Evolutionary conservation across 2,113 vertebrate genomes (phyloP).

Genomic region (Psettodes erumei): DNA sequence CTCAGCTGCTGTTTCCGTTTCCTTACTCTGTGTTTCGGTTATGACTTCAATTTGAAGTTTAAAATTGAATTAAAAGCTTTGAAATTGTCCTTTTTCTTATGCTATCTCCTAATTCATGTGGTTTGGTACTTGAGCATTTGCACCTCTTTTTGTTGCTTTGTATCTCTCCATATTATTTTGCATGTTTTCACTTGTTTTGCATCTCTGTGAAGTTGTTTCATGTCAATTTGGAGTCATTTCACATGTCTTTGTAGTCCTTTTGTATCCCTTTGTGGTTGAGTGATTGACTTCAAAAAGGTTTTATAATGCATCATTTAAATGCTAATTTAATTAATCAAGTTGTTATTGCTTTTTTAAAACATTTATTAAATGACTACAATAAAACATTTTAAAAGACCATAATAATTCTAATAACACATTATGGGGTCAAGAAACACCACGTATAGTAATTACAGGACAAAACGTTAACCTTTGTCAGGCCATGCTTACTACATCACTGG

Average conservation of each 20-base stretch:
- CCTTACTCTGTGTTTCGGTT: no score
- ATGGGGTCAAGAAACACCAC: neutral
- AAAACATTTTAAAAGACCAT: neutral
- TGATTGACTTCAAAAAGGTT: neutral
- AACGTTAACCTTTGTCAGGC: neutral
- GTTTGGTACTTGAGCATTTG: neutral
- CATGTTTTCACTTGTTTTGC: neutral
- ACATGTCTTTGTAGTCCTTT: neutral
- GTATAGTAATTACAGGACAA: neutral
- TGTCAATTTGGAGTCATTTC: neutral
- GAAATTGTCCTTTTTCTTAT: neutral
- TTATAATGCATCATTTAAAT: neutral
- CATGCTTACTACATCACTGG: neutral
- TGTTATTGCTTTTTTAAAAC: neutral
- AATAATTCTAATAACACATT: neutral
- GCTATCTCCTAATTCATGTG: neutral
- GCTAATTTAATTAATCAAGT: neutral
- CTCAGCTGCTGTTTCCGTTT: neutral
- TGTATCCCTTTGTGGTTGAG: no score
- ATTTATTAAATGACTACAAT: neutral
- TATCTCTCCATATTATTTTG: neutral
- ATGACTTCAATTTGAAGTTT: no score
- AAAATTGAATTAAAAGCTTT: no score
- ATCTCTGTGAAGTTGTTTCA: neutral
- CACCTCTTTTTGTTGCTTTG: neutral